Evolutionary conservation across 2,797 vertebrate genomes (phyloP).

Genomic region (Danio kyathit): DNA sequence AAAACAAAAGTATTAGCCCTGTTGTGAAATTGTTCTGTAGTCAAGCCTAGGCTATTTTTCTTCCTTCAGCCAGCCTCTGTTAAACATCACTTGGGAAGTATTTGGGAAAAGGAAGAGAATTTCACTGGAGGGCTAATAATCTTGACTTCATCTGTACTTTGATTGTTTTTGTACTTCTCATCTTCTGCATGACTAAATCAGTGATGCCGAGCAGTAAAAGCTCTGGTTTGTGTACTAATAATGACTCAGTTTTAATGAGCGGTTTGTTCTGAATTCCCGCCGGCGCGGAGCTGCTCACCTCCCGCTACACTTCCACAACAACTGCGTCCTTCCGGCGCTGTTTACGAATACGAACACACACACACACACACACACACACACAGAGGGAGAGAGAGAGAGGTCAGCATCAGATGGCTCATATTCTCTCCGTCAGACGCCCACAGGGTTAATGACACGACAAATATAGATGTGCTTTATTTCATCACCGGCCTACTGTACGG

Average conservation of each 20-base stretch:
- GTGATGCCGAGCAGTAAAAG: neutral
- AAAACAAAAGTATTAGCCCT: too few species aligned
- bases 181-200: neutral
- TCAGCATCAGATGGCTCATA: neutral
- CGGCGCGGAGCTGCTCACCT: neutral
- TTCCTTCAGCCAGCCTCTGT: too few species aligned
- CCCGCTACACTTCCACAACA: neutral
- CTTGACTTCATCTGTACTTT: too few species aligned
- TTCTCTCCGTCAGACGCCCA: neutral
- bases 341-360: neutral
- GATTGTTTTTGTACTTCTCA: too few species aligned
- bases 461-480: conserved; percentile 20
- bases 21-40: too few species aligned
- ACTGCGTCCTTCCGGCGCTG: neutral
- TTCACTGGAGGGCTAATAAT: too few species aligned
- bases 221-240: neutral
- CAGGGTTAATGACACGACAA: neutral
- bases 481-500: neutral
- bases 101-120: too few species aligned
- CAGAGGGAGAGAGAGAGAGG: neutral
- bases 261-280: neutral
- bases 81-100: too few species aligned
- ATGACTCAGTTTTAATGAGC: conserved; percentile 11
- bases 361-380: too few species aligned
- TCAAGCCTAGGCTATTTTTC: neutral